These are phyloP conservation scores for Neoascia interrupta DNA, from an alignment of 2,888 invertebrate genomes.

Conservation along the genomic window DNA sequence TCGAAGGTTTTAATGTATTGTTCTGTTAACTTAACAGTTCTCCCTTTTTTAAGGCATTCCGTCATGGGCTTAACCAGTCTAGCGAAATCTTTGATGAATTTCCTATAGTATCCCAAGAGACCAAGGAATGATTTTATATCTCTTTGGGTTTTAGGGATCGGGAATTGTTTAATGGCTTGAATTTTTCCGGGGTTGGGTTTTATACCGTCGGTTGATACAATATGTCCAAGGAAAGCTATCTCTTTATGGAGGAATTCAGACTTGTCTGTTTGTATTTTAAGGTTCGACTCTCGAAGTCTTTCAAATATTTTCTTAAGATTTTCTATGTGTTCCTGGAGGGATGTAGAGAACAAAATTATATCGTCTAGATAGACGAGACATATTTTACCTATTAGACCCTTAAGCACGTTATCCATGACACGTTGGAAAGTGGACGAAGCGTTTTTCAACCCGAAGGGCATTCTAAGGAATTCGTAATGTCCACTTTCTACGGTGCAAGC, in stretches of 20 bases:
- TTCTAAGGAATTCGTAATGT: conserved; percentile 59
- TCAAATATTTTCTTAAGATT: conserved; percentile 27
- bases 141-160: conserved; percentile 2
- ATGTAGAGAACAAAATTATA: conserved; percentile 61
- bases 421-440: conserved; percentile 1
- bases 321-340: conserved; percentile 59
- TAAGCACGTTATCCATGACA: conserved; percentile 5
- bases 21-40: not conserved
- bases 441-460: conserved; percentile 11
- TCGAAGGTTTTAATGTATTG: conserved; percentile 10
- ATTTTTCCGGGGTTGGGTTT: conserved; percentile 23
- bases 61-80: conserved; percentile 6
- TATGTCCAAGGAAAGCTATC: conserved; percentile 14
- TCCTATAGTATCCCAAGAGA: conserved; percentile 10
- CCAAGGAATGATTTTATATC: conserved; percentile 14
- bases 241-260: no score
- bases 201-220: not conserved
- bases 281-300: not conserved
- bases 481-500: conserved; percentile 55
- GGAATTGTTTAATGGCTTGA: conserved; percentile 13
- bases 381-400: not conserved
- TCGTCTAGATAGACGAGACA: conserved; percentile 70
- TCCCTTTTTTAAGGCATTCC: conserved; percentile 1
- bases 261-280: conserved; percentile 53
- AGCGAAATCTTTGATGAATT: conserved; percentile 18